Percentiles rank a stretch among this genome's conserved stretches.
phyloP scores from a whole-genome alignment of 2,797 vertebrate species.

The Lagocephalus sceleratus region DNA sequence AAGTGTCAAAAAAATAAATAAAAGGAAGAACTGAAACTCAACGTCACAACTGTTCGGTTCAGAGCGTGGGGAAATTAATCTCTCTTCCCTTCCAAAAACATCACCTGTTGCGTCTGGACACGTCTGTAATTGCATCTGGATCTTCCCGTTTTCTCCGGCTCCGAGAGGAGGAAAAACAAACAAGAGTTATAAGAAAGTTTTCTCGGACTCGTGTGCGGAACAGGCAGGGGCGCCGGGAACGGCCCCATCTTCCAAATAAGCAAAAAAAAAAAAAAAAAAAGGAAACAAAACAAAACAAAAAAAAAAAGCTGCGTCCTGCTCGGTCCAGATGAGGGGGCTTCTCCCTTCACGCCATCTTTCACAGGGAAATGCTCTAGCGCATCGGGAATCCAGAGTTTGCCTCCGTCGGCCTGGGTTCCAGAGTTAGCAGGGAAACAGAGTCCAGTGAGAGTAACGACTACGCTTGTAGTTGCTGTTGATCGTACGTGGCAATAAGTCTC shows the following conservation, averaged over 20 bases:
- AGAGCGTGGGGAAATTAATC: constrained; percentile 48
- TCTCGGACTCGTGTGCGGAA: constrained; percentile 49
- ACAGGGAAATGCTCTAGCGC: constrained; percentile 36
- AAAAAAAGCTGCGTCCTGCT: constrained; percentile 49
- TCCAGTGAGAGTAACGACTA: constrained; percentile 50
- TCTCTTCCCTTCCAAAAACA: constrained; percentile 52
- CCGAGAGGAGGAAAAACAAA: constrained; percentile 52
- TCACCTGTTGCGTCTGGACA: constrained; percentile 60
- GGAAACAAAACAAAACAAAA: constrained; percentile 12
- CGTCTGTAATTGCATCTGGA: constrained; percentile 43
- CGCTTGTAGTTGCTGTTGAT: constrained; percentile 91
- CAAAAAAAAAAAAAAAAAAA: constrained; percentile 19
- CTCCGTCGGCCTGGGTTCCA: constrained; percentile 65
- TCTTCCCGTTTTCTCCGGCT: constrained; percentile 36
- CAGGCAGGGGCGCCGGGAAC: constrained; percentile 37
- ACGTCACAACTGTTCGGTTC: constrained; percentile 62
- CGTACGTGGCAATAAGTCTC: constrained; percentile 94
- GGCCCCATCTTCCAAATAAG: constrained; percentile 33
- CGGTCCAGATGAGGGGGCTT: constrained; percentile 64
- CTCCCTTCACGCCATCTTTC: constrained; percentile 67
- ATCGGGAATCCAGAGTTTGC: constrained; percentile 69
- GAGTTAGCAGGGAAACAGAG: constrained; percentile 52
- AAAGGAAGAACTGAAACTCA: constrained; percentile 56
- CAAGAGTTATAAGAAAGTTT: constrained; percentile 46
- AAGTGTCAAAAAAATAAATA: constrained; percentile 71